Percentiles rank a stretch among this genome's conserved stretches.
These are phyloP conservation scores for Hypselothyrea guttata DNA, from an alignment of 2,888 invertebrate species.

Conservation along the genomic window DNA sequence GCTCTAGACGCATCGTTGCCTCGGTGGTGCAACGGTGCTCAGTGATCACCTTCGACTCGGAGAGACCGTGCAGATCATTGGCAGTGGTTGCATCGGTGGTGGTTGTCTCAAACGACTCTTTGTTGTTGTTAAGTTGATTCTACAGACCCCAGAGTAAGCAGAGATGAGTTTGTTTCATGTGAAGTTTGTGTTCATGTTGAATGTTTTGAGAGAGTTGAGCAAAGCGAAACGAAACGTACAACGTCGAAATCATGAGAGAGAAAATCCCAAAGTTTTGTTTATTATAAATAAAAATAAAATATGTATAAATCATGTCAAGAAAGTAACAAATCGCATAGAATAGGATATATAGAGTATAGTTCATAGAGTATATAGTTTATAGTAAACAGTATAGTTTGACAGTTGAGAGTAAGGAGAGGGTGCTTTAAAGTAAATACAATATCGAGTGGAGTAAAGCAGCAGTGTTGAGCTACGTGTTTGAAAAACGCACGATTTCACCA, in stretches of 20 bases:
- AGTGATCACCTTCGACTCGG: conserved; percentile 82
- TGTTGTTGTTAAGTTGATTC: conserved; percentile 68
- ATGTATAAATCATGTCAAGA: conserved; percentile 58
- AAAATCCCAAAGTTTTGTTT: conserved; percentile 78
- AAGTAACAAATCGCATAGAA: conserved; percentile 52
- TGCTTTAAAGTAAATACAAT: conserved; percentile 17
- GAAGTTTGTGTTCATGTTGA: conserved; percentile 13
- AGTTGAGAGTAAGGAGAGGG: conserved; percentile 37
- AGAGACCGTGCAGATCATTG: conserved; percentile 81
- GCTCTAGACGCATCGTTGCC: conserved; percentile 83
- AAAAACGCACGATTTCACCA: neutral
- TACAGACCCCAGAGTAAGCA: conserved; percentile 12
- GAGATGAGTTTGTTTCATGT: conserved; percentile 23
- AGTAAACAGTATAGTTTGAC: conserved; percentile 36
- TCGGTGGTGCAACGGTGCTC: conserved; percentile 83
- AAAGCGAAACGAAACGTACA: conserved; percentile 76
- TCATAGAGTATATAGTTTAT: conserved; percentile 15
- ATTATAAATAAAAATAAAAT: conserved; percentile 59
- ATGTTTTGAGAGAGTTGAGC: conserved; percentile 54
- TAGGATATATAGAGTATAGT: conserved; percentile 23
- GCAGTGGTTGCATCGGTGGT: conserved; percentile 75
- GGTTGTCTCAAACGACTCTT: conserved; percentile 77
- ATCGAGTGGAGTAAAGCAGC: conserved; percentile 40
- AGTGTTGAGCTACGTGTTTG: neutral
- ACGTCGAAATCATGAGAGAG: conserved; percentile 79